Percentiles rank a stretch among this genome's conserved stretches.
These are phyloP conservation scores for Tauraco erythrolophus DNA, from an alignment of 2,113 vertebrate genomes.

Conservation along the genomic window DNA sequence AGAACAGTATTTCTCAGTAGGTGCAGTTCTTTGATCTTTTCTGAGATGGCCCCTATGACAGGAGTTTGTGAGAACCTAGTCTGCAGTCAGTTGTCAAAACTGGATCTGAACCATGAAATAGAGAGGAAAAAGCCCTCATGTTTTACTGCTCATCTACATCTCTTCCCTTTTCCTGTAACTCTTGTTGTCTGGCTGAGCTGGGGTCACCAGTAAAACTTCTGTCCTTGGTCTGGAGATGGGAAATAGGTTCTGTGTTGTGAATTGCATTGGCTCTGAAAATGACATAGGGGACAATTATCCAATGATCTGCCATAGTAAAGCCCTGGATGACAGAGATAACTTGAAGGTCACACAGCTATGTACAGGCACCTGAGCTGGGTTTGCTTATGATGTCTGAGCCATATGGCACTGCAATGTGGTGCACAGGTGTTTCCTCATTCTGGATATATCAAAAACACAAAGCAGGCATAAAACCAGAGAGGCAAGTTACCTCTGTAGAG, in stretches of 20 bases:
- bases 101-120: background rate
- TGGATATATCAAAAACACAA: background rate
- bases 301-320: background rate
- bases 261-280: background rate
- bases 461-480: background rate
- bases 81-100: background rate
- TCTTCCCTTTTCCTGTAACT: background rate
- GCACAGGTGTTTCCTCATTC: background rate
- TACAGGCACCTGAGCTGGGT: background rate
- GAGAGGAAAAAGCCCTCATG: background rate
- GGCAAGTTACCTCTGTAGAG: background rate
- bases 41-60: background rate
- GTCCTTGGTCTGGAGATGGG: background rate
- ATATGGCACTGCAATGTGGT: background rate
- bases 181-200: background rate
- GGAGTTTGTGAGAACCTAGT: background rate
- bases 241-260: background rate
- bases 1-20: background rate
- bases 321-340: background rate
- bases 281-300: background rate
- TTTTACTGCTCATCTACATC: background rate
- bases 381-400: background rate
- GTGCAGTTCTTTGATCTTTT: background rate
- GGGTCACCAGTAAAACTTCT: background rate
- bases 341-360: background rate